Evolutionary conservation across 2,797 vertebrate species (phyloP).

Genomic region (Clarias fuscus): DNA sequence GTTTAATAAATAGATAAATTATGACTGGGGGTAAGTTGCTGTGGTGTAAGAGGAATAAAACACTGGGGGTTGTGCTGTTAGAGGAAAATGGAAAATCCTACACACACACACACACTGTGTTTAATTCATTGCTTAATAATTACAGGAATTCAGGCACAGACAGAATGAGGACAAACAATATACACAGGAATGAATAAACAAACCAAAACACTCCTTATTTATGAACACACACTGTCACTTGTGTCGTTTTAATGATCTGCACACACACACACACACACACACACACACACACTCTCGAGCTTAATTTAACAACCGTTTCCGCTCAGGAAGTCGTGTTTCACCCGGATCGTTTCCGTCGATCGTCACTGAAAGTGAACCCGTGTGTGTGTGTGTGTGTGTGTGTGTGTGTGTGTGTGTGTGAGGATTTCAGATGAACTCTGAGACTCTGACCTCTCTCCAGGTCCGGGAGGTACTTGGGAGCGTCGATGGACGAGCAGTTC

Average conservation of each 20-base stretch:
- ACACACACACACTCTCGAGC: background rate
- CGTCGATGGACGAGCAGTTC: conserved; percentile 96
- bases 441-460: conserved; percentile 88
- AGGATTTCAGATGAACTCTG: background rate
- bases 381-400: background rate
- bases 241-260: background rate
- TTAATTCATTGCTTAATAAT: background rate
- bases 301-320: background rate
- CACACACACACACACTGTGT: background rate
- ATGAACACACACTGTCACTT: too few species aligned
- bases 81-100: background rate
- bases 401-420: background rate
- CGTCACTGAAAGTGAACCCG: background rate
- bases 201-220: background rate
- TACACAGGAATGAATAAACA: background rate
- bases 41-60: background rate
- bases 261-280: background rate
- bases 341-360: background rate
- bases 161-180: background rate
- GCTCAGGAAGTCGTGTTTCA: background rate
- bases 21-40: background rate
- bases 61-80: background rate
- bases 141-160: background rate
- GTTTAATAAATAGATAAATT: background rate
- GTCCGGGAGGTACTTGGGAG: conserved; percentile 88